Base-by-base conservation (phyloP, 1,140 invertebrate species). In the Ceratitis capitata region DNA sequence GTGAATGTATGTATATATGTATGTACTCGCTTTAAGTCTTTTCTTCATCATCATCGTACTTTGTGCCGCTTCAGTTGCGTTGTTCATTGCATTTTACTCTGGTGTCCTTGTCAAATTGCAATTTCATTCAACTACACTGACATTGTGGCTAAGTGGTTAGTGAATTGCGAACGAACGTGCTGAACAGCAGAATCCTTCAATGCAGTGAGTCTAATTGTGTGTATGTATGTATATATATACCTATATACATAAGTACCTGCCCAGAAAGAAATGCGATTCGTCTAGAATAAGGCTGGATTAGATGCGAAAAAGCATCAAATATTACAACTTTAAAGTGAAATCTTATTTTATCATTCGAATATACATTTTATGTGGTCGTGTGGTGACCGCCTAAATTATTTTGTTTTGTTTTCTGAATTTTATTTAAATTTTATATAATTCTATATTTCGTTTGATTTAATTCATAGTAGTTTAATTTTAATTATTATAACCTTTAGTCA, bases 31-130 rank as follows among this genome's bases (percentile, higher is more conserved):
- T n/a, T n/a, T n/a, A n/a, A n/a, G n/a, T 78, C 39, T 78, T 78
- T 19, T 32, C n/a, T 19, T 78, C 39, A 32, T 19, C 69, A 32
- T 45, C 39, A 45, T n/a, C 69, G 39, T 78, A 23, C 39, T 12
- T 78, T 42, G n/a, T 45, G 39, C 39, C 32, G 69, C 69, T 78
- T 45, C 69, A 78, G 19, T 45, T 78, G 69, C 39, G 39, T 39
- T 39, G 64, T 74, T 42, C 39, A 74, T 74, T 45, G 39, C 42
- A 78, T 78, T 53, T 39, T 78, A 78, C 69, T 78, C 35, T 78
- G 69, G 39, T 78, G 69, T 47, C 69, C 69, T 78, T 78, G 69
- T 78, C 69, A 78, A 78, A 78, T 78, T 45, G 69, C 69, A 78
- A 78, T 78, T 78, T 42, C 39, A 78, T 45, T 78, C 69, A 45